Percentiles rank a stretch among this genome's conserved stretches.
Evolutionary conservation across 1,140 invertebrate species (phyloP).

Genomic region (Lucilia sericata): DNA sequence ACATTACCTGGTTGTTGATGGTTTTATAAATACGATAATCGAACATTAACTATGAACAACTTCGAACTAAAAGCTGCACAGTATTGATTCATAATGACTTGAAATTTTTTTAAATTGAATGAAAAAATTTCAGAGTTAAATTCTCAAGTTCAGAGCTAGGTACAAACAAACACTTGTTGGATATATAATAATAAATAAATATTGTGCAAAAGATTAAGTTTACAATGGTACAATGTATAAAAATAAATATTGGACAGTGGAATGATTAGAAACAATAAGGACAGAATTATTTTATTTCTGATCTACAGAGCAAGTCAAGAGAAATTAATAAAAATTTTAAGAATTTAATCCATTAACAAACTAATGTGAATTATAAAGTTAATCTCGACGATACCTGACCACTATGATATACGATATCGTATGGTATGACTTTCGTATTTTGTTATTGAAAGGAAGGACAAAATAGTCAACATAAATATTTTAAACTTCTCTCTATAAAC

Average conservation of each 20-base stretch:
- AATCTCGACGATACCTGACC: no score
- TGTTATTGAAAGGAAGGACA: no score
- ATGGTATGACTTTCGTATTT: no score
- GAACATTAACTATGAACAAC: not conserved
- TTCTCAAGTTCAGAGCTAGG: constrained; percentile 25
- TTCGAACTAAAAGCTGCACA: not conserved
- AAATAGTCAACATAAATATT: no score
- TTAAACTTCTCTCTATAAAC: no score
- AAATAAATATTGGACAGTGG: not conserved
- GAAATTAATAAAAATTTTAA: no score
- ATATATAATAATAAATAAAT: not conserved
- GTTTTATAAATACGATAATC: constrained; percentile 11
- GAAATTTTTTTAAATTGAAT: not conserved
- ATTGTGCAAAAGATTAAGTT: not conserved
- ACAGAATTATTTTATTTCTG: no score
- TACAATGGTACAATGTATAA: not conserved
- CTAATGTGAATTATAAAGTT: no score
- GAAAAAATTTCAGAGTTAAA: not conserved
- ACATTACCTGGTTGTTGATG: not conserved
- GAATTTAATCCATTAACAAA: no score
- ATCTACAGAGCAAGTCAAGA: no score
- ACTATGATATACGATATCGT: no score
- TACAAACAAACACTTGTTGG: not conserved
- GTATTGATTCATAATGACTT: not conserved
- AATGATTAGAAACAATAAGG: no score